Evolutionary conservation across 2,888 invertebrate species (phyloP), one percentile per base, ranked within the genome.

Genomic region (Aphodius sticticus): DNA sequence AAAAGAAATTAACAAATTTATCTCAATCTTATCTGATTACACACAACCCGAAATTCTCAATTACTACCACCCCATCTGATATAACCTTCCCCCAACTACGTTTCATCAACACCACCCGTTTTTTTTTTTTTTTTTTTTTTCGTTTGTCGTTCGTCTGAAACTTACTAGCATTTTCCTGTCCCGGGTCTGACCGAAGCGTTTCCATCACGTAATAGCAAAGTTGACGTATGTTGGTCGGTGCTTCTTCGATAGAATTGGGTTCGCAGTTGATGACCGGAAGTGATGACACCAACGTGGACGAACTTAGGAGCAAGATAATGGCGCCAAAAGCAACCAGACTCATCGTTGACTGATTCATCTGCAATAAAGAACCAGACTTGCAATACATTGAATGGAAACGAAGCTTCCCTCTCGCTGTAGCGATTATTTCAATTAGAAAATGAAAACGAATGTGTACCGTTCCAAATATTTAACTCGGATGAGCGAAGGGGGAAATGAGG

Each of bases 131-230:
- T 71, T 15, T 6, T 9, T n/a, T 35, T 74, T 74, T 74, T 53
- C 7, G 36, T 14, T 72, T 35, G 9, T 36, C n/a, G n/a, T n/a
- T n/a, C n/a, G 6, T 74, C 36, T 3, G 70, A 16, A 1, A 78
- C 79, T 37, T 77, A 78, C 53, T 80, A 79, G 82, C 81, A 69
- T 81, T 83, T 16, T 81, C 79, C 76, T 81, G 82, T 3, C 82
- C 76, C 69, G 77, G 80, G 35, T 80, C 80, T 15, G 78, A 69
- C 16, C 76, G 53, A n/a, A 80, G 38, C 38, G 80, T 79, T 77
- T 84, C 83, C 82, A 84, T 69, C 12, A 84, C 80, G 69, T 83
- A 82, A 75, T 84, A 81, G 81, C 86, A 86, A 16, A 86, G 81
- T 72, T 86, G 84, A 9, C 85, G 84, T 69, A 84, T 81, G 78